These are phyloP conservation scores for Aurelia coerulea DNA, from an alignment of 30 jellyfish, hydroid and myxozoan genomes.

Conservation along the genomic window DNA sequence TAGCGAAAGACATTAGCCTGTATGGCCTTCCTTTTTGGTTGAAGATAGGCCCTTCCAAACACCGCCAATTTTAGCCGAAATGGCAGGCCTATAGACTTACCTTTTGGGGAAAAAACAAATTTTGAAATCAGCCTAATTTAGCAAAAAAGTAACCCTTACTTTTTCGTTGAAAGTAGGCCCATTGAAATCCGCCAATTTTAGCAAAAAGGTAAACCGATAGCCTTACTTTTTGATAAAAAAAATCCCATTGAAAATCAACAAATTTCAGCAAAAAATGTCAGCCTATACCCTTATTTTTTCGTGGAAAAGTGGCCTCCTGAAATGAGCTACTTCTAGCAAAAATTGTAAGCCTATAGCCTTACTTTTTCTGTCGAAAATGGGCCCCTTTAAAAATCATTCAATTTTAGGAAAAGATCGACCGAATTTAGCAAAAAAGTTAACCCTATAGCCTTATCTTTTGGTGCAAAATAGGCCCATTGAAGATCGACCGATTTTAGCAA, in stretches of 20 bases:
- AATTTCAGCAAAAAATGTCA: not conserved
- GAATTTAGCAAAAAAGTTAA: not conserved
- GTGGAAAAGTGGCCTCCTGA: not conserved
- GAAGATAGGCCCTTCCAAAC: no score
- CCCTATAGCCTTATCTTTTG: not conserved
- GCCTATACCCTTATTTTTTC: not conserved
- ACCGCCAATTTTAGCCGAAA: not conserved
- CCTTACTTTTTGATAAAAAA: not conserved
- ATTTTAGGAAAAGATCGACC: not conserved
- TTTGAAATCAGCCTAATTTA: no score
- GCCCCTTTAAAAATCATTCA: no score
- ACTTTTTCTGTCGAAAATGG: not conserved
- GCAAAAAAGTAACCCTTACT: not conserved
- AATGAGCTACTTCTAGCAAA: not conserved
- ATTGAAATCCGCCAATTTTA: not conserved
- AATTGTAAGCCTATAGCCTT: conserved; percentile 1
- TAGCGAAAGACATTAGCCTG: no score
- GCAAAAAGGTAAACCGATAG: not conserved
- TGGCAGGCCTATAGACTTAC: not conserved
- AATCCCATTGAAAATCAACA: not conserved
- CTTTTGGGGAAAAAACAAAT: not conserved
- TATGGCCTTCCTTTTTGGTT: no score
- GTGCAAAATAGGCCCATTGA: no score
- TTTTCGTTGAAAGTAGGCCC: not conserved
- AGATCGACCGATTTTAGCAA: no score